phyloP scores from a whole-genome alignment of 2,797 vertebrate species.

The Hapalemur alaotrensis region DNA sequence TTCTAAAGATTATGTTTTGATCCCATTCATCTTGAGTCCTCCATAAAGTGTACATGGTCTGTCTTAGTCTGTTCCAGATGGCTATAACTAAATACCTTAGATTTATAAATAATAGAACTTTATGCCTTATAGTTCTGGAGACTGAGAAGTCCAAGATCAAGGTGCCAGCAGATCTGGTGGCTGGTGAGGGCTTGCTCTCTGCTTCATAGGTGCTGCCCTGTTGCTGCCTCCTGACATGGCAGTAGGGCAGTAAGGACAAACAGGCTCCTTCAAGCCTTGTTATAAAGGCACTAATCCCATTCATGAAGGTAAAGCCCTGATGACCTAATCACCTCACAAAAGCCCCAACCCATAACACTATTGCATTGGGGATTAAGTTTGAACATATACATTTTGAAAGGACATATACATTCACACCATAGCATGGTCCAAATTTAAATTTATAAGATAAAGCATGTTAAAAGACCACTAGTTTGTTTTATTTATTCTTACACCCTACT shows the following conservation, averaged over 20 bases:
- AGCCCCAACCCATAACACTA: not conserved
- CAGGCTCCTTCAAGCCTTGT: not conserved
- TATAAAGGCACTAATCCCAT: not conserved
- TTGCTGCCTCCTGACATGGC: not conserved
- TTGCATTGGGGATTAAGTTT: not conserved
- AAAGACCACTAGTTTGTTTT: not conserved
- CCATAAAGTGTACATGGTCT: not conserved
- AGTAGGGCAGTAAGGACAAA: not conserved
- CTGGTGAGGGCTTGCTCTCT: not conserved
- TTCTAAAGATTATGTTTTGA: not conserved
- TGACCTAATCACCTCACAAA: not conserved
- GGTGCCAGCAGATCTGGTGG: not conserved
- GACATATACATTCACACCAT: not conserved
- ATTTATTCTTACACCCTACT: not conserved
- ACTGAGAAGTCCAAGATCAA: not conserved
- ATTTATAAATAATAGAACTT: not conserved
- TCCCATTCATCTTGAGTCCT: not conserved
- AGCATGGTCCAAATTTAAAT: not conserved
- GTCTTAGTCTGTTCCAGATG: not conserved
- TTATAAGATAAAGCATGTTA: not conserved
- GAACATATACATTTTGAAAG: not conserved
- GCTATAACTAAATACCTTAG: not conserved
- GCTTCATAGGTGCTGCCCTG: not conserved
- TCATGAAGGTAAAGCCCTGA: not conserved
- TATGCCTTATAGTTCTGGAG: not conserved